Conservation (phyloP, 2,797 vertebrate species). For the Phylloscopus collybita region DNA sequence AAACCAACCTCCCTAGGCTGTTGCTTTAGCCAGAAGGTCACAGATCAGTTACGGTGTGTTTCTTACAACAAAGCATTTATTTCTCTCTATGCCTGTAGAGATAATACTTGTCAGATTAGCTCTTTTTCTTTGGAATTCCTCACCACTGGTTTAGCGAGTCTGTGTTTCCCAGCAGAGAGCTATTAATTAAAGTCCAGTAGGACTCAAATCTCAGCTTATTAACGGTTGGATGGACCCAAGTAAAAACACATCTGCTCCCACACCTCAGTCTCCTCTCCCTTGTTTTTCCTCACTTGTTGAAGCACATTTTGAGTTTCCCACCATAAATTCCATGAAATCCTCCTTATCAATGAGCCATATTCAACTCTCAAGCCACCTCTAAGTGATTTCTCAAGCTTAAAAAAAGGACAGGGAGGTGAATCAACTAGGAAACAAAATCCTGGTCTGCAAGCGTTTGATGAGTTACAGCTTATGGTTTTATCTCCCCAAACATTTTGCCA, state of each 20-base stretch:
- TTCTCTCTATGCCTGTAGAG: neutral
- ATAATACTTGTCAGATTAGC: neutral
- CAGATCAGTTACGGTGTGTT: neutral
- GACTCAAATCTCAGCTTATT: neutral
- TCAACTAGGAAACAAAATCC: constrained; percentile 8
- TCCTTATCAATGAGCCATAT: neutral
- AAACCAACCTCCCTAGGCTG: neutral
- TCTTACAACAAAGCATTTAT: neutral
- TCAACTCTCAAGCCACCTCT: neutral
- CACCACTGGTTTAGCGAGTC: neutral
- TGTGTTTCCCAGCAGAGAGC: neutral
- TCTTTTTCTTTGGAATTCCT: neutral
- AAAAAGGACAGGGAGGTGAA: neutral
- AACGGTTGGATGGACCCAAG: neutral
- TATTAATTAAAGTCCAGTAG: neutral
- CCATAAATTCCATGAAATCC: constrained; percentile 2
- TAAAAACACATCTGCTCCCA: neutral
- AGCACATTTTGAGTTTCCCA: neutral
- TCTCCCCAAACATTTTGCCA: neutral
- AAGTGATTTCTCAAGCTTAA: neutral
- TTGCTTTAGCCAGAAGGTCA: neutral
- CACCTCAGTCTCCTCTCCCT: neutral
- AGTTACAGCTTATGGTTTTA: neutral
- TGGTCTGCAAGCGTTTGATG: neutral
- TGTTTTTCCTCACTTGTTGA: neutral